phyloP scores from a whole-genome alignment of 2,888 invertebrate genomes.

The Meteorus cinctellus region DNA sequence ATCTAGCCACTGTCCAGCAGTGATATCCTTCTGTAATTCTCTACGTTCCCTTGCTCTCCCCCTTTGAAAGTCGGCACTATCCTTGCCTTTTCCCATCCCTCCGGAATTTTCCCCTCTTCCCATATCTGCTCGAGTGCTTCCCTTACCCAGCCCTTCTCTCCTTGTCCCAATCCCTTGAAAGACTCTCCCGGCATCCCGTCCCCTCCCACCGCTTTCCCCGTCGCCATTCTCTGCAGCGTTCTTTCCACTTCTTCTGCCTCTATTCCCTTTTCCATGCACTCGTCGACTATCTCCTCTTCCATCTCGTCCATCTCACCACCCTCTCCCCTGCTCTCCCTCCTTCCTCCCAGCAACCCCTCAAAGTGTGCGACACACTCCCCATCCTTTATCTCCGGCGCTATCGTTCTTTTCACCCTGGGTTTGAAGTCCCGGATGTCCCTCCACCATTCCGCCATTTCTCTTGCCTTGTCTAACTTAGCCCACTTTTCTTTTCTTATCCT shows the following conservation, averaged over 20 bases:
- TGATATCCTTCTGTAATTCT: constrained; percentile 31
- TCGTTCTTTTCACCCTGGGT: background rate
- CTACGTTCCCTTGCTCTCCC: background rate
- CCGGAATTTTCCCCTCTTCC: constrained; percentile 7
- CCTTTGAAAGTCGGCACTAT: constrained; percentile 30
- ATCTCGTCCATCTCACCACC: constrained; percentile 5
- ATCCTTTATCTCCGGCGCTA: constrained; percentile 12
- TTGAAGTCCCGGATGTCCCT: background rate
- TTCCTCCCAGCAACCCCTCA: constrained; percentile 20
- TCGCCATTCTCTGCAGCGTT: background rate
- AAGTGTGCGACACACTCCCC: background rate
- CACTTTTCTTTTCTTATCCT: background rate
- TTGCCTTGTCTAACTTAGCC: background rate
- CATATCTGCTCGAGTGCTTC: constrained; percentile 15
- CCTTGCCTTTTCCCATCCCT: constrained; percentile 33
- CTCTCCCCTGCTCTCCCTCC: too few relatives aligned
- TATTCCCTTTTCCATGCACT: background rate
- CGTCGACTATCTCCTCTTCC: constrained; percentile 1
- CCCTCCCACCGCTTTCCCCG: constrained; percentile 31
- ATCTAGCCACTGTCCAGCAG: constrained; percentile 35
- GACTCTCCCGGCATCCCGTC: constrained; percentile 21
- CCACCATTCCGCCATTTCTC: background rate
- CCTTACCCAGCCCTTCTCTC: constrained; percentile 3
- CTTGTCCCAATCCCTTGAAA: background rate
- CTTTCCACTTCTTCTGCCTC: background rate